phyloP scores from a whole-genome alignment of 2,888 invertebrate species.

The Eumacrocentrus americanus region DNA sequence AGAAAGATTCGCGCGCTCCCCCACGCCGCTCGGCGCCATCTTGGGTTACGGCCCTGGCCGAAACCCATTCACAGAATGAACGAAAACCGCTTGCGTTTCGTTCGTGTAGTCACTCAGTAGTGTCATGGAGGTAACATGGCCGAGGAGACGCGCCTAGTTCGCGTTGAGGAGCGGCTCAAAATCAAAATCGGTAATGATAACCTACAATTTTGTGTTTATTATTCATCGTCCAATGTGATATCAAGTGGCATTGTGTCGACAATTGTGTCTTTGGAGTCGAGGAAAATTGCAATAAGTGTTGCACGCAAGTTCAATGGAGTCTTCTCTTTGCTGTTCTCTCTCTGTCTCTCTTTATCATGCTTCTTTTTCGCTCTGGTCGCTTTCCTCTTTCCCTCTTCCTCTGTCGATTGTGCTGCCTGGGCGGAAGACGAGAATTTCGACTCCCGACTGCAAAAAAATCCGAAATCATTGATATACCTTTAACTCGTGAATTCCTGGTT shows the following conservation, averaged over 20 bases:
- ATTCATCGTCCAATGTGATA: conserved; percentile 15
- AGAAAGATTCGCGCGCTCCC: background rate
- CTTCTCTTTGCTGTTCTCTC: conserved; percentile 25
- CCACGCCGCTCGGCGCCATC: conserved; percentile 15
- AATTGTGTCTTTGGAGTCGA: conserved; percentile 14
- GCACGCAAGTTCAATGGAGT: conserved; percentile 30
- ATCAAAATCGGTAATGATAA: conserved; percentile 85
- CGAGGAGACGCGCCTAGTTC: conserved; percentile 87
- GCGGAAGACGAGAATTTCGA: conserved; percentile 17
- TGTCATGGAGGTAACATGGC: conserved; percentile 90
- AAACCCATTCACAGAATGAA: conserved; percentile 56
- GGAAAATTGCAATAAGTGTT: conserved; percentile 13
- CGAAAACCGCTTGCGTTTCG: conserved; percentile 48
- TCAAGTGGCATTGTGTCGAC: conserved; percentile 15
- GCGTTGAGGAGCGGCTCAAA: conserved; percentile 91
- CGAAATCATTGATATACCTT: no score
- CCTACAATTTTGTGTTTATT: background rate
- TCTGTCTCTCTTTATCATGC: conserved; percentile 23
- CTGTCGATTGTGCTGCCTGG: conserved; percentile 6
- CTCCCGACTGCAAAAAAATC: background rate
- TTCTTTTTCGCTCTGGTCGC: conserved; percentile 12
- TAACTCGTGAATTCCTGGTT: conserved; percentile 7
- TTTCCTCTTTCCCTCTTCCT: background rate
- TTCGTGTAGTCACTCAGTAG: conserved; percentile 53
- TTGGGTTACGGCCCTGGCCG: conserved; percentile 43